A percentile compares a stretch with the other conserved stretches of the same genome.
Conservation (phyloP, 1,140 invertebrate species). For the Diabrotica undecimpunctata region DNA sequence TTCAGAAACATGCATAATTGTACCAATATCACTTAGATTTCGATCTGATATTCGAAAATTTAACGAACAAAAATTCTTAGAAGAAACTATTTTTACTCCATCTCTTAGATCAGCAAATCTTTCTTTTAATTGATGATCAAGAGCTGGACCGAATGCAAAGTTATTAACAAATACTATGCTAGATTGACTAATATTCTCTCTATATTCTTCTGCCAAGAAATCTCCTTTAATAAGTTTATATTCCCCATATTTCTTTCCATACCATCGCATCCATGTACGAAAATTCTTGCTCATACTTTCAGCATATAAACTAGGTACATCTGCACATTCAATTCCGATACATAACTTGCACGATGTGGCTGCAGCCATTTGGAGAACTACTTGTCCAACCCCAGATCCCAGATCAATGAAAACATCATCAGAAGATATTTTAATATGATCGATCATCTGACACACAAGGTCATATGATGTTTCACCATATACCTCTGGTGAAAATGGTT, state of each 20-base stretch:
- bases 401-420: conserved; percentile 96
- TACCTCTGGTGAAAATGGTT: conserved; percentile 95
- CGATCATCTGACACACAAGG: conserved; percentile 94
- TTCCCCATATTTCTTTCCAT: conserved; percentile 88
- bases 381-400: conserved; percentile 96
- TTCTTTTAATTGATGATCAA: conserved; percentile 96
- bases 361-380: conserved; percentile 96
- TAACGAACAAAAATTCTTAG: conserved; percentile 95
- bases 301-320: conserved; percentile 93
- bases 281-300: conserved; percentile 87
- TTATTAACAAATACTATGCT: conserved; percentile 98
- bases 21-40: conserved; percentile 86
- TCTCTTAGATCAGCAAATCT: conserved; percentile 94
- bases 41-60: conserved; percentile 97
- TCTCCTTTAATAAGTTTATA: conserved; percentile 92
- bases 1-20: conserved; percentile 97
- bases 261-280: conserved; percentile 93
- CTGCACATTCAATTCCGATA: conserved; percentile 93
- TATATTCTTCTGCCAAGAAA: conserved; percentile 85
- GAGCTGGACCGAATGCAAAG: conserved; percentile 94
- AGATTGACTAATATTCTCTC: conserved; percentile 87
- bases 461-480: conserved; percentile 98
- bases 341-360: conserved; percentile 87
- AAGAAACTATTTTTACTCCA: conserved; percentile 95
- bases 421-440: conserved; percentile 85